Evolutionary conservation across 2,888 invertebrate species (phyloP), one percentile per base, ranked within the genome.

Genomic region (Zelleria hepariella): DNA sequence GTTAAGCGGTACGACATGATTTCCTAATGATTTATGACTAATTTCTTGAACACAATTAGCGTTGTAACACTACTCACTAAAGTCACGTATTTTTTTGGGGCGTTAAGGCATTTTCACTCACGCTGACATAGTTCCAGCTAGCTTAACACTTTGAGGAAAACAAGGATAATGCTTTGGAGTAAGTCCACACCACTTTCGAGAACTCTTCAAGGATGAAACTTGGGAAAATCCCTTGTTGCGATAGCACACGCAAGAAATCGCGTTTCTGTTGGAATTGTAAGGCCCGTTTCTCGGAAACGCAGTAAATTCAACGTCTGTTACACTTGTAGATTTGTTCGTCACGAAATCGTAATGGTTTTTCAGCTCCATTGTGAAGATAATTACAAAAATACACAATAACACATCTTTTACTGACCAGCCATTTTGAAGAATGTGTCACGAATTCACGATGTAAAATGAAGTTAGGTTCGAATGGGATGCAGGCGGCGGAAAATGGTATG

Each of bases 341-440:
- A 78, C 73, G 67, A 68, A 75, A 75, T 72, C 71, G 64, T 69
- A 63, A 70, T 75, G 73, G 74, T 75, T 82, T 66, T 71, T 70
- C 68, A 72, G 79, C 87, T 87, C 87, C 87, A 88, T 88, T 84
- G 71, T 88, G 74, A 72, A 72, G 68, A 77, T 71, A 76, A 74
- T 74, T 72, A 64, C 69, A n/a, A 71, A 70, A 69, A 76, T 58
- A 62, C 55, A 61, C 60, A 64, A 59, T 74, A 71, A 81, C 78
- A 86, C 86, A 85, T 86, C 82, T 81, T 82, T 58, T 82, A 88
- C 72, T 82, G 74, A 83, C 84, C 87, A 78, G 87, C 87, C 87
- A 88, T 88, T 86, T 88, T 87, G 87, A 73, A 67, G 71, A 77
- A 78, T 75, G 24, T 18, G n/a, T 18, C 4, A 18, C 2, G 8